Evolutionary conservation across 1,140 invertebrate genomes (phyloP), one percentile per base, ranked within the genome.

Genomic region (Philaenus spumarius): DNA sequence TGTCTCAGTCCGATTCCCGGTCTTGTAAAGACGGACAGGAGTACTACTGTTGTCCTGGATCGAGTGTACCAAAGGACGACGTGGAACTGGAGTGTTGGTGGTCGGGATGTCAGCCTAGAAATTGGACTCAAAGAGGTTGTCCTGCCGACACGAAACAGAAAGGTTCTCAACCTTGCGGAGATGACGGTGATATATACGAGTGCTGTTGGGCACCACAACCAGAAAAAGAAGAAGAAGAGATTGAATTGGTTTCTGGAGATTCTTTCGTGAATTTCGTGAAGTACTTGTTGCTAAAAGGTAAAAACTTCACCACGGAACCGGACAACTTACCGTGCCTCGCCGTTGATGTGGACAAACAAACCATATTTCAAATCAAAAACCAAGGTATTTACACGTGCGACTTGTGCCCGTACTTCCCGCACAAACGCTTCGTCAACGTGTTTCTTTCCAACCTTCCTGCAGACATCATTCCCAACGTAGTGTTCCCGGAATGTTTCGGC

Each of bases 321-420:
- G 58, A 59, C 19, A 51, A 30, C 9, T 17, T 59, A 11, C 58
- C 48, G 2, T 59, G 58, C 26, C 17, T 48, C 7, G 3, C 43
- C 5, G 24, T 56, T 2, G 54, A 56, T 26, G 20, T 30, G 4
- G 39, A 56, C 5, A 56, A 56, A 19, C 2, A 42, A 15, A 20
- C 39, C 1, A 43, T 56, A n/a, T 30, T 56, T 11, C 6, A 56
- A 46, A 42, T 59, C 12, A 24, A 45, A 45, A 30, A 52, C 24
- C 48, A 59, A 42, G 58, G 47, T 12, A 39, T 60, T 24, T 34
- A 43, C 4, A 55, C 54, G 22, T 60, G 58, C 30, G 58, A 60
- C 26, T 22, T 60, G 26, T 60, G 58, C 26, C 51, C 51, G n/a
- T 19, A 60, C 30, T 60, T 60, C 22, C 58, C 58, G 14, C 53